Conservation (phyloP, 2,888 invertebrate species). For the Caradrina kadenii region DNA sequence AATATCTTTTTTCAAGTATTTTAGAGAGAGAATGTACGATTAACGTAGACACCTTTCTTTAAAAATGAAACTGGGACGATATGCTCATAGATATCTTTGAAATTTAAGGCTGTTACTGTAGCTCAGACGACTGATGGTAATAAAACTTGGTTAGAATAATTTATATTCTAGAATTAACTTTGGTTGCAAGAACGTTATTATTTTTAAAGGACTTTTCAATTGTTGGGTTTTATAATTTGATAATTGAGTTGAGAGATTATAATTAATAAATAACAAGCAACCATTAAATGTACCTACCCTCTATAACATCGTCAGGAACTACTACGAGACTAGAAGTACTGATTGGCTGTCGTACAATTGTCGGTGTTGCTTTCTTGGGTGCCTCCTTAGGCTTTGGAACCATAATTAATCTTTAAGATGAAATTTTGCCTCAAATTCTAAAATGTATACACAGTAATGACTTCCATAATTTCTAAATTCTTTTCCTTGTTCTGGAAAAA, state of each 20-base stretch:
- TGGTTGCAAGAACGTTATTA: too few relatives aligned
- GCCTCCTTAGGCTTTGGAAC: slow-evolving; percentile 70
- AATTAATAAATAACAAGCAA: neutral
- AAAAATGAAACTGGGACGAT: neutral
- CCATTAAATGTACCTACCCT: slow-evolving; percentile 69
- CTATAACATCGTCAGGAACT: slow-evolving; percentile 76
- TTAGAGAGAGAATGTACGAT: too few relatives aligned
- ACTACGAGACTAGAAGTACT: slow-evolving; percentile 80
- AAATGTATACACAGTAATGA: neutral
- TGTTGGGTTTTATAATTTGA: too few relatives aligned
- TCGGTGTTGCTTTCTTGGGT: slow-evolving; percentile 71
- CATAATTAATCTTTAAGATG: slow-evolving; percentile 32
- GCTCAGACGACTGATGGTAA: too few relatives aligned
- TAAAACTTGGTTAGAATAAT: too few relatives aligned
- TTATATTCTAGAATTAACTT: too few relatives aligned
- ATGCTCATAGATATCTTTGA: neutral
- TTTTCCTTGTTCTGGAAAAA: neutral
- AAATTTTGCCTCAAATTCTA: neutral
- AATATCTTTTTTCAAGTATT: neutral
- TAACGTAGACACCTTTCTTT: neutral
- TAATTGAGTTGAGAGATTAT: too few relatives aligned
- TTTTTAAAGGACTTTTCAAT: too few relatives aligned
- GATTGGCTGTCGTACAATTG: slow-evolving; percentile 74
- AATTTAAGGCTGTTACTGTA: too few relatives aligned
- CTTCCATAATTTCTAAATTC: neutral